phyloP scores from a whole-genome alignment of 2,797 vertebrate species.

The Propithecus deckenii region DNA sequence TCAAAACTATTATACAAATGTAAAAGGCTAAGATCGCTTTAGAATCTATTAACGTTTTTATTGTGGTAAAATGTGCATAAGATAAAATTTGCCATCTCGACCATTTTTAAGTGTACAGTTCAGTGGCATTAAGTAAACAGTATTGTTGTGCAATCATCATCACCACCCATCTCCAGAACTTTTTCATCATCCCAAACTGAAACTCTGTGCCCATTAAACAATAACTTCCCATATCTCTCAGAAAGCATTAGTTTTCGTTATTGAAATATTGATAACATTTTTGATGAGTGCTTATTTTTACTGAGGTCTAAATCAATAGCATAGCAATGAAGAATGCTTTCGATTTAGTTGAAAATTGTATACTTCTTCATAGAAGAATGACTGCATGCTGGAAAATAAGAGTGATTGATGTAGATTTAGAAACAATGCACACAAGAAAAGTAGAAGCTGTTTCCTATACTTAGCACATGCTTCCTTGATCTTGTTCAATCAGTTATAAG shows the following conservation, averaged over 20 bases:
- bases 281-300: neutral
- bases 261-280: neutral
- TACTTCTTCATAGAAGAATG: neutral
- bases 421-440: neutral
- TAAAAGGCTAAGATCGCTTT: neutral
- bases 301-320: neutral
- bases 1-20: neutral
- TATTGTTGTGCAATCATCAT: neutral
- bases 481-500: neutral
- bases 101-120: neutral
- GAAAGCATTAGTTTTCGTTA: neutral
- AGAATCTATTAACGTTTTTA: neutral
- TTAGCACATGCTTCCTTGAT: neutral
- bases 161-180: neutral
- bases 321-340: neutral
- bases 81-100: neutral
- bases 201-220: neutral
- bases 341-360: neutral
- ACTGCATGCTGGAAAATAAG: neutral
- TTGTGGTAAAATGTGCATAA: neutral
- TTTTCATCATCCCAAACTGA: neutral
- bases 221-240: neutral
- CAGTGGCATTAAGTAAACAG: neutral
- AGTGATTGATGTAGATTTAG: neutral
- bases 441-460: neutral